Conservation (phyloP, 2,888 invertebrate species). For the Imbricaverruca yamaguchii region DNA sequence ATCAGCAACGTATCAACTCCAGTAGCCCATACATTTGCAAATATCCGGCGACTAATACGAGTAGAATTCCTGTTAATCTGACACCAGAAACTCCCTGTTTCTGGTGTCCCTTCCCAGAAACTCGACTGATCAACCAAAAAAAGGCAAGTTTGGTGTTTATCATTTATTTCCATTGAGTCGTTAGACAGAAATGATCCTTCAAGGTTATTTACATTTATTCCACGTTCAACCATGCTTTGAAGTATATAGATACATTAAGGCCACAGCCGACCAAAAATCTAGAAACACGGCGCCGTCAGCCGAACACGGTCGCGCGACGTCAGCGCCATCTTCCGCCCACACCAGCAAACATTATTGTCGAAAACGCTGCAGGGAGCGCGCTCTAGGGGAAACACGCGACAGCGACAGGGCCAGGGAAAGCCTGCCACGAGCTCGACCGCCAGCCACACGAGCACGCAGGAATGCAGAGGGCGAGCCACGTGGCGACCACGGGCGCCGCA, state of each 20-base stretch:
- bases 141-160: background rate
- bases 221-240: slow-evolving; percentile 10
- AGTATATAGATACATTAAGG: slow-evolving; percentile 21
- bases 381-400: background rate
- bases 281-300: background rate
- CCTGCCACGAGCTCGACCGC: background rate
- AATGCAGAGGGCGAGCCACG: background rate
- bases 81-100: no score
- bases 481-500: no score
- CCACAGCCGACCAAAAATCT: background rate
- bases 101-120: no score
- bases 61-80: no score
- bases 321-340: background rate
- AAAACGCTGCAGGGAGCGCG: background rate
- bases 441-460: background rate
- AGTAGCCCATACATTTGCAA: no score
- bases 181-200: slow-evolving; percentile 16
- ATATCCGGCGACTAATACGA: no score
- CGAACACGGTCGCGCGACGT: background rate
- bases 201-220: slow-evolving; percentile 8
- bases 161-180: slow-evolving; percentile 16
- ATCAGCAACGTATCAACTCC: no score
- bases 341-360: slow-evolving; percentile 13
- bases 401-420: background rate
- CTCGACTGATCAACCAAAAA: background rate